These are phyloP conservation scores for Halictus rubicundus DNA, from an alignment of 1,140 invertebrate species.

Conservation along the genomic window DNA sequence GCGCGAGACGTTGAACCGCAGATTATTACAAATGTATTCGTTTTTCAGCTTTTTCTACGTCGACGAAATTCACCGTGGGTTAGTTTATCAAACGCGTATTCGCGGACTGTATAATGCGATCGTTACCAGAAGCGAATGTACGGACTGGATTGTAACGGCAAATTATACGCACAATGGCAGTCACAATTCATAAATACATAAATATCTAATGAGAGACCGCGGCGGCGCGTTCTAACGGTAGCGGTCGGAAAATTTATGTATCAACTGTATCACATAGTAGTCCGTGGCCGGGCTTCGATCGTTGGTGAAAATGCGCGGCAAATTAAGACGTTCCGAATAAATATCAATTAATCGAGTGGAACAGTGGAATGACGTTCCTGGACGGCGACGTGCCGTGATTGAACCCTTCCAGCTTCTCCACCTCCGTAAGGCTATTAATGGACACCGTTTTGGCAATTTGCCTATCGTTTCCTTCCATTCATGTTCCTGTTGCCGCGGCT, in stretches of 20 bases:
- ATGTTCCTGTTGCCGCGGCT: slow-evolving; percentile 63
- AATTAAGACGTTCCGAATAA: slow-evolving; percentile 32
- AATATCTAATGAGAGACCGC: neutral
- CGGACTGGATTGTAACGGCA: neutral
- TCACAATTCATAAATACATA: neutral
- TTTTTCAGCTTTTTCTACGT: too few species aligned
- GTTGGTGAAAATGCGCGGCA: slow-evolving; percentile 25
- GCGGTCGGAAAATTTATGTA: too few species aligned
- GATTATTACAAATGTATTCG: too few species aligned
- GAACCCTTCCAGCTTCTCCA: slow-evolving; percentile 45
- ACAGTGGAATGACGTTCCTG: slow-evolving; percentile 29
- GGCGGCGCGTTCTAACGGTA: neutral
- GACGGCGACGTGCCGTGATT: slow-evolving; percentile 35
- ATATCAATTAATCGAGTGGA: slow-evolving; percentile 42
- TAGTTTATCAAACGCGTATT: neutral
- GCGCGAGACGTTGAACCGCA: too few species aligned
- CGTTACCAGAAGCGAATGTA: neutral
- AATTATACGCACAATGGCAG: neutral
- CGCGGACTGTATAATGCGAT: neutral
- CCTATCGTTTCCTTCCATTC: slow-evolving; percentile 70
- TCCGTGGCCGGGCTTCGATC: slow-evolving; percentile 14
- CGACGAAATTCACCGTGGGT: neutral
- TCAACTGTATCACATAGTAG: too few species aligned
- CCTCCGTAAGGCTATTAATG: slow-evolving; percentile 68
- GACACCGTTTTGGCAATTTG: slow-evolving; percentile 67